These are phyloP conservation scores for Hoplias malabaricus DNA, from an alignment of 2,113 vertebrate genomes.

Conservation along the genomic window DNA sequence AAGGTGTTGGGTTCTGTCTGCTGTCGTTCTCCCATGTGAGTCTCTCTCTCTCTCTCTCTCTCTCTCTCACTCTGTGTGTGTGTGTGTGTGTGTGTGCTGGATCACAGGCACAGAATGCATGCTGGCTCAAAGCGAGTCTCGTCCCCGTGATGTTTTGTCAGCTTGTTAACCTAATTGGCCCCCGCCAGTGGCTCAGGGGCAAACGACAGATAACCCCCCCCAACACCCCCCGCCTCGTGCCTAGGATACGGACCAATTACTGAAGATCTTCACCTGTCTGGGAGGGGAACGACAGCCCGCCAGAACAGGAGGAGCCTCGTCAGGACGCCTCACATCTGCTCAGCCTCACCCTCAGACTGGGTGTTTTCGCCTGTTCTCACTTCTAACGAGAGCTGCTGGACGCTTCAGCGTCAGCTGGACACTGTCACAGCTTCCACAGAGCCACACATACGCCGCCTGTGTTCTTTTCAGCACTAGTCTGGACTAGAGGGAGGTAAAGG, in stretches of 20 bases:
- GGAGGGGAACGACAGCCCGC: neutral
- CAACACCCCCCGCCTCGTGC: too few species aligned
- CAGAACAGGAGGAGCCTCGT: neutral
- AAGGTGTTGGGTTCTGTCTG: too few species aligned
- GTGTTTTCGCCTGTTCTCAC: neutral
- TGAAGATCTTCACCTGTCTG: conserved; percentile 43
- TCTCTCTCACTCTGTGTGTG: too few species aligned
- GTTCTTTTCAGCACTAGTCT: neutral
- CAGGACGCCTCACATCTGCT: neutral
- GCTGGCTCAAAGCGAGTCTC: conserved; percentile 9
- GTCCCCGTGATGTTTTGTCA: conserved; percentile 46
- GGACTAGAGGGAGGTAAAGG: too few species aligned
- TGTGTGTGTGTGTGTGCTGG: too few species aligned
- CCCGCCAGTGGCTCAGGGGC: conserved; percentile 30
- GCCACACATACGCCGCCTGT: neutral
- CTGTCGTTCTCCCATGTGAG: too few species aligned
- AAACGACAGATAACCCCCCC: conserved; percentile 1
- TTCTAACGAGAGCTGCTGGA: conserved; percentile 6
- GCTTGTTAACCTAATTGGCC: conserved; percentile 54
- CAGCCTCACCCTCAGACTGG: neutral
- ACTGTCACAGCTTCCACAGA: neutral
- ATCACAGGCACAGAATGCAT: conserved; percentile 20
- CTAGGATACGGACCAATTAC: conserved; percentile 45
- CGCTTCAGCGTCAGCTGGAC: neutral
- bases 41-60: too few species aligned